Evolutionary conservation across 30 jellyfish, hydroid and myxozoan species (phyloP).

Genomic region (Nemopilema nomurai): DNA sequence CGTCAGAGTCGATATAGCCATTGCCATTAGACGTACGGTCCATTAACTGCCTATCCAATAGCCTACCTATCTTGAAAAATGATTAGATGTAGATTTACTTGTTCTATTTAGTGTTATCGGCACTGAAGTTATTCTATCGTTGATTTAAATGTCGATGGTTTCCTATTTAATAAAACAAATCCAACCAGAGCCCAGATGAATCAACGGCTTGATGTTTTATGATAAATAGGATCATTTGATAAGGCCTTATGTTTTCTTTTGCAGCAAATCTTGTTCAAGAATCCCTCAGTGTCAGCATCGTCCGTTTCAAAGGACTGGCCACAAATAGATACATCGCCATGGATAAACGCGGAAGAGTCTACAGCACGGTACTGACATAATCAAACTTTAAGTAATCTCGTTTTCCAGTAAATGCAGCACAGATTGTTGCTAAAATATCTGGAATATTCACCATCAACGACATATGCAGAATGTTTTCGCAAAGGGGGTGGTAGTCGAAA

Average conservation of each 20-base stretch:
- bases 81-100: background rate
- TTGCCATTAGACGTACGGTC: background rate
- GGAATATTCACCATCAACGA: background rate
- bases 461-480: background rate
- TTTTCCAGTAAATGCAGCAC: background rate
- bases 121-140: background rate
- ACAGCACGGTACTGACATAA: conserved; percentile 68
- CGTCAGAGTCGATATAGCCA: background rate
- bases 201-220: background rate
- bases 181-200: background rate
- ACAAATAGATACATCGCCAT: conserved; percentile 81
- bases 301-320: conserved; percentile 74
- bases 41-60: background rate
- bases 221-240: background rate
- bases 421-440: no score
- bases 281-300: conserved; percentile 68
- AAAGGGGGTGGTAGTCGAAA: no score
- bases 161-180: background rate
- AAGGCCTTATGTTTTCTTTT: background rate
- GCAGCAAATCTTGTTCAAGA: conserved; percentile 76
- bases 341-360: conserved; percentile 59
- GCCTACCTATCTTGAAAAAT: background rate
- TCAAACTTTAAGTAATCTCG: background rate
- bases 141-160: background rate
- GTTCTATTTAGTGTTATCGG: background rate